These are phyloP conservation scores for Scytalopus superciliaris DNA, from an alignment of 2,113 vertebrate genomes.

Conservation along the genomic window DNA sequence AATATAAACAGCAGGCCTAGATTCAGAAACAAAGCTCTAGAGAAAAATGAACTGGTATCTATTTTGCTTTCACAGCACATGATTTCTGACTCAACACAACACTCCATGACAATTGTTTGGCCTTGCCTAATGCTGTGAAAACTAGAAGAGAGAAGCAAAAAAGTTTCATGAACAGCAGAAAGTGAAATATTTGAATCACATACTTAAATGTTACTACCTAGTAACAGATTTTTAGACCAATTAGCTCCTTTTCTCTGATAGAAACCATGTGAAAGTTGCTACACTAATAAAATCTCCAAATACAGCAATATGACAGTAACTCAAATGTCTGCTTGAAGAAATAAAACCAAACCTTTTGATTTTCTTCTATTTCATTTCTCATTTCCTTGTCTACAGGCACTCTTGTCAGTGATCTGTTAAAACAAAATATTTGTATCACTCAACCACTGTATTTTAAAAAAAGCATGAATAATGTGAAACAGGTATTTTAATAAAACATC, in stretches of 20 bases:
- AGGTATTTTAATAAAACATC: background rate
- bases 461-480: background rate
- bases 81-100: background rate
- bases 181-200: background rate
- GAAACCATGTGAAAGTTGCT: background rate
- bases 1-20: background rate
- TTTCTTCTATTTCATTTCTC: slow-evolving; percentile 92
- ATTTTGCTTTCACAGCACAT: background rate
- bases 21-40: background rate
- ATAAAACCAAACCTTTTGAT: slow-evolving; percentile 89
- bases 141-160: background rate
- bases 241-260: background rate
- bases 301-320: background rate
- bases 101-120: background rate
- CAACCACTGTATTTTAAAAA: background rate
- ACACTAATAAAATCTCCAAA: background rate
- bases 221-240: background rate
- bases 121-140: background rate
- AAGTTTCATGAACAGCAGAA: background rate
- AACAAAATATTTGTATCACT: slow-evolving; percentile 60
- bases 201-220: background rate
- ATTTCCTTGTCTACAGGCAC: slow-evolving; percentile 87
- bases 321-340: background rate
- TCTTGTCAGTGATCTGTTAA: slow-evolving; percentile 90
- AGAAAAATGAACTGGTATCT: background rate